Evolutionary conservation across 2,113 vertebrate species (phyloP).

Genomic region (Scalopus aquaticus): DNA sequence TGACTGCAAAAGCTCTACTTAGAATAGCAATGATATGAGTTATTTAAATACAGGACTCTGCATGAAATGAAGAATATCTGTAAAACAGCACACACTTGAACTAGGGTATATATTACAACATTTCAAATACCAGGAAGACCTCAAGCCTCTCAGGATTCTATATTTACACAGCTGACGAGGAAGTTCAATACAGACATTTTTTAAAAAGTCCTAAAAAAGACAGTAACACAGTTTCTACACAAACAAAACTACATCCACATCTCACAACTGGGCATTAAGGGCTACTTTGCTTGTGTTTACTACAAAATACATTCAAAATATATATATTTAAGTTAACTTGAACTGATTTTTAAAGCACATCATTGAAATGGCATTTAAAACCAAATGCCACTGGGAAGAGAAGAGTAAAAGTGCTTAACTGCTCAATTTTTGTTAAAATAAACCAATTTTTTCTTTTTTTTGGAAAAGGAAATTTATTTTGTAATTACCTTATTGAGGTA

Average conservation of each 20-base stretch:
- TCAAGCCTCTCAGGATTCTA: background rate
- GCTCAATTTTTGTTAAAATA: too few species aligned
- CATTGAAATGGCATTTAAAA: background rate
- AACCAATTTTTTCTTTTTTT: too few species aligned
- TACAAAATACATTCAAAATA: conserved; percentile 54
- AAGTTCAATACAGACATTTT: background rate
- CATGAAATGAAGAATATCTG: background rate
- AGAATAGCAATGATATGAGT: conserved; percentile 40
- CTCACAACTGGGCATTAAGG: background rate
- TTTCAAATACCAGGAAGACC: conserved; percentile 14
- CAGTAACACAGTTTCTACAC: background rate
- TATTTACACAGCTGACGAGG: conserved; percentile 17
- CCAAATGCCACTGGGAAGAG: too few species aligned
- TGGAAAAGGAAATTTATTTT: too few species aligned
- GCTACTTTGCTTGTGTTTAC: background rate
- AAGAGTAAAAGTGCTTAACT: too few species aligned
- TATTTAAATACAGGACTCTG: conserved; percentile 48
- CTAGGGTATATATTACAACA: conserved; percentile 20
- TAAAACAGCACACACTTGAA: conserved; percentile 42
- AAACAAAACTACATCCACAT: background rate
- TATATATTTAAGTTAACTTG: background rate
- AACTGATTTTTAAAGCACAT: conserved; percentile 52
- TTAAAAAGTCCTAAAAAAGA: background rate
- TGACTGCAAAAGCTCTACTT: conserved; percentile 55
- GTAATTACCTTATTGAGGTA: too few species aligned